These are phyloP conservation scores for Mayetiola destructor DNA, from an alignment of 2,888 invertebrate species.

Conservation along the genomic window DNA sequence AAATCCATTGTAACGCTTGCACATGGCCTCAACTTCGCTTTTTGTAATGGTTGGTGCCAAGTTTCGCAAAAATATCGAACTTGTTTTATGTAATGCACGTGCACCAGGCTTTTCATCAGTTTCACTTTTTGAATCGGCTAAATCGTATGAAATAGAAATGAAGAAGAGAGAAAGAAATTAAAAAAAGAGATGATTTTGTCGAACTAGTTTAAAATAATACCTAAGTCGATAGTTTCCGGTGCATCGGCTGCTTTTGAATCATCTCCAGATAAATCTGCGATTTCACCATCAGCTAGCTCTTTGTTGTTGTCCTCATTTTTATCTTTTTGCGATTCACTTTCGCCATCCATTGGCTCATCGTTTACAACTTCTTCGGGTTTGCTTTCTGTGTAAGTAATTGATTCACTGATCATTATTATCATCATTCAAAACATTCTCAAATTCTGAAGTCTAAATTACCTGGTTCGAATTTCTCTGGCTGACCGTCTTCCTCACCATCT, in stretches of 20 bases:
- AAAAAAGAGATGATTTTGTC: slow-evolving; percentile 29
- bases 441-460: neutral
- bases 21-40: slow-evolving; percentile 91
- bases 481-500: neutral
- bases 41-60: slow-evolving; percentile 91
- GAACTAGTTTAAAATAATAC: slow-evolving; percentile 31
- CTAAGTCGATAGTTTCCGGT: slow-evolving; percentile 35
- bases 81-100: slow-evolving; percentile 81
- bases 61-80: slow-evolving; percentile 92
- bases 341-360: slow-evolving; percentile 17
- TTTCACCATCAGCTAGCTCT: slow-evolving; percentile 18
- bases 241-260: slow-evolving; percentile 22
- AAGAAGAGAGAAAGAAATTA: no score
- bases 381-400: neutral
- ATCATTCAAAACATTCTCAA: no score
- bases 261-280: slow-evolving; percentile 19
- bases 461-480: neutral
- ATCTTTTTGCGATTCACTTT: slow-evolving; percentile 19
- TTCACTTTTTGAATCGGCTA: slow-evolving; percentile 25
- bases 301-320: slow-evolving; percentile 20
- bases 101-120: slow-evolving; percentile 33
- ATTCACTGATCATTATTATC: neutral
- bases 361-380: neutral
- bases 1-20: slow-evolving; percentile 84
- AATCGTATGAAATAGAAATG: no score